Evolutionary conservation across 2,113 vertebrate genomes (phyloP).

Genomic region (Brachypodius melanocephalos): DNA sequence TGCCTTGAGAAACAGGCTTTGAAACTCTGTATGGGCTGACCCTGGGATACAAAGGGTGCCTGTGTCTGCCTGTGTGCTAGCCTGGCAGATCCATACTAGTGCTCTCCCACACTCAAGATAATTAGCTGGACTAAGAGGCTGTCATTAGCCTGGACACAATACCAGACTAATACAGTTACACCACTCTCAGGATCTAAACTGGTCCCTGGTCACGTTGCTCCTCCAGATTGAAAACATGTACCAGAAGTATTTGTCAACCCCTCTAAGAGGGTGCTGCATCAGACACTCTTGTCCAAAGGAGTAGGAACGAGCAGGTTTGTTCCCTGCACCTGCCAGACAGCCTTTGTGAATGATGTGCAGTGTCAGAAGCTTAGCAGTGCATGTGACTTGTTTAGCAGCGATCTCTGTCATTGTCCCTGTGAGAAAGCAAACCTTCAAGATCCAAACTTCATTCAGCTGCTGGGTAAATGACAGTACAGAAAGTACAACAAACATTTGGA

Average conservation of each 20-base stretch:
- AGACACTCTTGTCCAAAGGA: neutral
- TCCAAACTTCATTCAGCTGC: neutral
- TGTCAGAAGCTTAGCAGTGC: neutral
- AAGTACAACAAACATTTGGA: neutral
- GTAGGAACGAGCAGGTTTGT: fast-evolving
- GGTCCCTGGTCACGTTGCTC: neutral
- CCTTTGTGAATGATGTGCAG: neutral
- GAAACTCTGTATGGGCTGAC: neutral
- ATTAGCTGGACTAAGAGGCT: neutral
- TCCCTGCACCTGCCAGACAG: neutral
- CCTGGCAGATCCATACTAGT: neutral
- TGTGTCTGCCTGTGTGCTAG: neutral
- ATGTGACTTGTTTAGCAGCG: fast-evolving
- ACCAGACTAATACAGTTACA: neutral
- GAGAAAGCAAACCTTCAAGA: neutral
- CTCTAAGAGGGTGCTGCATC: neutral
- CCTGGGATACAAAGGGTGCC: neutral
- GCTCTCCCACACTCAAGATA: neutral
- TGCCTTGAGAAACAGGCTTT: neutral
- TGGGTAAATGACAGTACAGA: neutral
- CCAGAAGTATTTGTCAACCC: neutral
- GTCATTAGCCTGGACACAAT: neutral
- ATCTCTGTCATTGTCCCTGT: neutral
- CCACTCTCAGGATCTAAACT: neutral
- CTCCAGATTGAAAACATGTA: neutral